phyloP scores from a whole-genome alignment of 2,888 invertebrate species.

The Agrochola litura region DNA sequence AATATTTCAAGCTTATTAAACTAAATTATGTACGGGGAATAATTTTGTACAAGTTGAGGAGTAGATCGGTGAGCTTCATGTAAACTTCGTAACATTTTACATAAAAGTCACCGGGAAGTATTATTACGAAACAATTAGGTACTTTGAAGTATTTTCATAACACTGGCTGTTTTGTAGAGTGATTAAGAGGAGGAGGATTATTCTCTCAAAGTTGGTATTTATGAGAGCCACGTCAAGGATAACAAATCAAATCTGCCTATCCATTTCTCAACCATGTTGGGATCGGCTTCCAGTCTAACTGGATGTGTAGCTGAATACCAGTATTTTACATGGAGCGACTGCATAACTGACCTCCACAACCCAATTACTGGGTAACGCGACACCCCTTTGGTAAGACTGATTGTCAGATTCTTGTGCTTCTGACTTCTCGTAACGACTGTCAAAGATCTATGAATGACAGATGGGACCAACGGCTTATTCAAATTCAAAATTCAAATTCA shows the following conservation, averaged over 20 bases:
- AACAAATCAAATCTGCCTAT: background rate
- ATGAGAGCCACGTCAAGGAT: background rate
- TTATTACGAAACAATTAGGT: constrained; percentile 44
- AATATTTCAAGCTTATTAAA: constrained; percentile 63
- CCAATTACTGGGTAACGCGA: no score
- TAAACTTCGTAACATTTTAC: constrained; percentile 46
- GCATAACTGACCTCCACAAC: no score
- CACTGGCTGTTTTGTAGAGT: constrained; percentile 4
- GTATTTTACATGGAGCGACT: no score
- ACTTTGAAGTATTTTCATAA: constrained; percentile 18
- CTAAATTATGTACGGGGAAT: constrained; percentile 50
- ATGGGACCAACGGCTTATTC: no score
- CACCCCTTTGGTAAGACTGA: no score
- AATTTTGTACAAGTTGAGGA: constrained; percentile 45
- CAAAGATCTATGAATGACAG: no score
- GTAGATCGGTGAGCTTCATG: constrained; percentile 51
- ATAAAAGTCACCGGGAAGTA: constrained; percentile 45
- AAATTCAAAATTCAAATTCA: no score
- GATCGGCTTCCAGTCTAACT: no score
- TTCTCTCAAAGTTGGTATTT: background rate
- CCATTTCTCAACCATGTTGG: no score
- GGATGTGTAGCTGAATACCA: no score
- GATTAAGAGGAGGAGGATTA: constrained; percentile 26
- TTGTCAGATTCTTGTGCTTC: no score
- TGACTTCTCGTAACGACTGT: no score